Evolutionary conservation across 2,888 invertebrate species (phyloP), one percentile per base, ranked within the genome.

Genomic region (Orchesella flavescens): DNA sequence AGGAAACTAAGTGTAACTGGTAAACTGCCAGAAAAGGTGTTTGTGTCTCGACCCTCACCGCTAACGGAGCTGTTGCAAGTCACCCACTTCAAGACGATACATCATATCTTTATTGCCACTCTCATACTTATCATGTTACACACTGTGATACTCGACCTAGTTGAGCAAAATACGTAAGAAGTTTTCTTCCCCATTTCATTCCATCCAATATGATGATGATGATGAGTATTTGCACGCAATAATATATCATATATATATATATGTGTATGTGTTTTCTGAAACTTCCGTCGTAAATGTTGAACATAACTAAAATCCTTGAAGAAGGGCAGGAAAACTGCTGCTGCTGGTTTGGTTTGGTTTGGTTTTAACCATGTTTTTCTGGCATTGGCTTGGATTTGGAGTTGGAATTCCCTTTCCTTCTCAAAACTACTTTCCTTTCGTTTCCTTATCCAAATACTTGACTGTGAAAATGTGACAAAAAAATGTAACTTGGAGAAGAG

Each of bases 41-140:
- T 96, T 89, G 89, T 92, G n/a, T 89, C 92, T 9, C 92, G 96
- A 85, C 94, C 95, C 89, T 96, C 96, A 0, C 91, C 94, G n/a
- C 91, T 97, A 78, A 96, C 95, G 0, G 94, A 94, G 84, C 92
- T 97, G 23, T 92, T 95, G 88, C 93, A 94, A 89, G 93, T 94
- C 71, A 92, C 93, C 73, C 96, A 97, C 90, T 94, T 97, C 88
- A 92, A 93, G 88, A 94, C 96, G 2, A 94, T 97, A 87, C 95
- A 96, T 90, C 94, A 97, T 89, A 94, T 97, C 86, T 96, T 96
- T 90, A 92, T 94, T 66, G 94, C 94, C 19, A 94, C 94, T 86
- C 91, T 97, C 49, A 91, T 95, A 74, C 91, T 94, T 49, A 91
- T 96, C 85, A 92, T 95, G 72, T 90, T 95, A 78, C 94, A 96